Base-by-base conservation (phyloP, 2,888 invertebrate genomes). In the Netelia inedita region DNA sequence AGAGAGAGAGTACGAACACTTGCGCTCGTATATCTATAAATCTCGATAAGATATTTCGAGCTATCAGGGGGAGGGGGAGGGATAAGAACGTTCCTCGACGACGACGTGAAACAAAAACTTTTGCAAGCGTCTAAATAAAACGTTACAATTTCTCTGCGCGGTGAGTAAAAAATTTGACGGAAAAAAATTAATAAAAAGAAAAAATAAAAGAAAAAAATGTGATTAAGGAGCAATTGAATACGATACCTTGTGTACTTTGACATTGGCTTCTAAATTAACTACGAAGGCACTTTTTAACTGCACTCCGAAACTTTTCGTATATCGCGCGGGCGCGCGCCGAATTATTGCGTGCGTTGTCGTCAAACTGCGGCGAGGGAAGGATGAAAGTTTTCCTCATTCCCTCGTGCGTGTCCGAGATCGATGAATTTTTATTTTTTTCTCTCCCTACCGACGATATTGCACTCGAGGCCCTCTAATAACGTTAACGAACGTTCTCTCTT, bases 201-300 rank as follows among this genome's bases (percentile, higher is more conserved):
- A 59, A 66, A 59, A 8, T 10, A n/a, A 16, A 9, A 0, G 57
- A 57, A 16, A 57, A 5, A 10, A 19, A 57, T 57, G 9, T 57
- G 14, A 46, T 21, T 16, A 55, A 16, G 16, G 9, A 57, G 19
- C 14, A n/a, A 10, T 46, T 14, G 46, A 69, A 11, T 84, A 83
- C 80, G 76, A 81, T 88, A 88, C 88, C 88, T 88, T 86, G 84
- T 79, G 83, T 79, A 83, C 87, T 83, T 80, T 83, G 81, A 84
- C 86, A 88, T 85, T 84, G 80, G 80, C 78, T 86, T 82, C 68
- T 82, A 85, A 84, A 86, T 82, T 80, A 85, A 80, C 84, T 84
- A 85, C 85, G 82, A 87, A 88, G 87, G 85, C 88, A 88, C 88
- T 88, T 87, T 28, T 85, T 87, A 46, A 88, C 88, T 86, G 79